Base-by-base conservation (phyloP, 2,797 vertebrate species). In the Limosa lapponica region DNA sequence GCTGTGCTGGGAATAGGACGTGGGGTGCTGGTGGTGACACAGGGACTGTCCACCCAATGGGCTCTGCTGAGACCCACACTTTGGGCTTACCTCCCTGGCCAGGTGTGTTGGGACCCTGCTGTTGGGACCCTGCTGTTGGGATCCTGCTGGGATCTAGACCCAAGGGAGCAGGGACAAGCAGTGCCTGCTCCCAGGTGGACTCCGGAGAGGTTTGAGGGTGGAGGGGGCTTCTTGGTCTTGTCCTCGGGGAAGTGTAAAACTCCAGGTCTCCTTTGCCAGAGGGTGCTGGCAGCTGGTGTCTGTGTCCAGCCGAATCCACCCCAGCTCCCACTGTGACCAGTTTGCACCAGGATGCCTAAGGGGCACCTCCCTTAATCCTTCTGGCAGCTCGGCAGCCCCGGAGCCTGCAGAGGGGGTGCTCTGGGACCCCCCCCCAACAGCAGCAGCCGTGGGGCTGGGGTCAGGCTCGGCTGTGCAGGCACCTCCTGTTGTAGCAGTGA, bases 81-180 rank as follows among this genome's bases (percentile, higher is more conserved):
- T 39, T 5, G 62, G 62, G 43, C 28, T n/a, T 1, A 17, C 8
- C 4, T 11, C 19, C 64, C 72, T 7, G 0, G n/a, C 24, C 2
- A 4, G 57, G 52, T 11, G 13, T 52, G 51, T 28, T 3, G 2
- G 57, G 41, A 48, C 3, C 34, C 37, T 61, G 46, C 34, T 0
- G 1, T 27, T 2, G 1, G 57, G 48, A 55, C 2, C 30, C 37
- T 61, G 46, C 43, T 0, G 1, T 27, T 2, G 1, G 57, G 48
- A 55, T 2, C 30, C 37, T 61, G 46, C 43, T 0, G 1, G 62
- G 46, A 34, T 48, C 6, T 1, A 54, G 48, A 13, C 14, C 1
- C 1, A 0, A 3, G 10, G 66, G 46, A 79, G 16, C 2, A 1
- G n/a, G 81, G 39, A 49, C 14, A 12, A 46, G 54, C 32, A 52